These are phyloP conservation scores for Perdita meconis DNA, from an alignment of 2,888 invertebrate genomes.

Conservation along the genomic window DNA sequence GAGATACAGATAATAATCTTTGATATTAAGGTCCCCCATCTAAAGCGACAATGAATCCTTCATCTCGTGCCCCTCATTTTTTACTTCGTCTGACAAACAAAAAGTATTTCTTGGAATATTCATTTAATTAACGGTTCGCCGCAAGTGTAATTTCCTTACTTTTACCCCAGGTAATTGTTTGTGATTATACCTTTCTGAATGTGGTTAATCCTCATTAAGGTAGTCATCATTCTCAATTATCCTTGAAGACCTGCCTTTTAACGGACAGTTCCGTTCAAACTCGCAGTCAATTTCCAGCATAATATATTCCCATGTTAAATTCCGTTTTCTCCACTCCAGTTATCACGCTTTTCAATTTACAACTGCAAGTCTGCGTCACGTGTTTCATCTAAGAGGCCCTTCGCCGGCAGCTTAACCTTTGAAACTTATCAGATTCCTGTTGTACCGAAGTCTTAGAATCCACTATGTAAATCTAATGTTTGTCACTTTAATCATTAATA, in stretches of 20 bases:
- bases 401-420: too few species aligned
- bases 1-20: too few species aligned
- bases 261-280: conserved; percentile 15
- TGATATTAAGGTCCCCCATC: too few species aligned
- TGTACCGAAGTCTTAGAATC: neutral
- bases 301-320: neutral
- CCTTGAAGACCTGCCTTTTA: conserved; percentile 16
- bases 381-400: neutral
- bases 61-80: too few species aligned
- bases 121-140: conserved; percentile 15
- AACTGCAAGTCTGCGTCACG: neutral
- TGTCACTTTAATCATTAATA: conserved; percentile 11
- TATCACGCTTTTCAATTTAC: neutral
- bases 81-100: too few species aligned
- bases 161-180: conserved; percentile 8
- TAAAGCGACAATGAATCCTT: too few species aligned
- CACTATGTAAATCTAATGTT: neutral
- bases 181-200: conserved; percentile 19
- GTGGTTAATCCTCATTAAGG: conserved; percentile 39
- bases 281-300: neutral
- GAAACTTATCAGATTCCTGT: neutral
- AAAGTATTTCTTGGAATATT: neutral
- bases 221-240: conserved; percentile 15
- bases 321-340: neutral
- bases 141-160: conserved; percentile 16